Evolutionary conservation across 1,140 invertebrate species (phyloP), one percentile per base, ranked within the genome.

Genomic region (Prorops nasuta): DNA sequence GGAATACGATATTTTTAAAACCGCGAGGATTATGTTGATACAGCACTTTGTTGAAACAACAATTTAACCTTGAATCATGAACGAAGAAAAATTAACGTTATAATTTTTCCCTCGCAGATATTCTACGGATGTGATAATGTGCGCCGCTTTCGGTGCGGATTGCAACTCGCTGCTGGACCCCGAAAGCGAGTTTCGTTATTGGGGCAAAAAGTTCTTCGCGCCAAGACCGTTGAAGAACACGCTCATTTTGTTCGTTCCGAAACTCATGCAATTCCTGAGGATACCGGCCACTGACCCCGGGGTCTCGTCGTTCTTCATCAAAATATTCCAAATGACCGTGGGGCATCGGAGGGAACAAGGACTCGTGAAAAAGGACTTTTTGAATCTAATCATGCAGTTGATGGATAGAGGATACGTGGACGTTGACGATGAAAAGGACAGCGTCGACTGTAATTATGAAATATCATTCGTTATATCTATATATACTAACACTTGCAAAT

Each of bases 41-140:
- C 24, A 28, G 10, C 24, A 28, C 4, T 28, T 4, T 28, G 24
- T 28, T 28, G 24, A 6, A 28, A 10, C 4, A 4, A 28, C 24
- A 28, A 4, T 4, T 10, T 6, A 10, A 10, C 4, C 4, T 28
- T 28, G 24, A 6, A 28, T 28, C 24, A 10, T 28, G 24, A 10
- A 4, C 24, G 24, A 6, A 6, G 24, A 6, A 10, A 28, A 28
- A 28, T 4, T 28, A 28, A 6, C 4, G 10, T 28, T 28, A 28
- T 28, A 6, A 10, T 28, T 10, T 6, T 32, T 15, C 41, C 10
- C 15, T 42, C 28, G 31, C 19, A 67, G 74, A 15, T 84, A 77
- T 48, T 78, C 79, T 1, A 81, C 83, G 44, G 84, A 86, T 56
- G 74, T 81, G 0, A 84, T 85, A 22, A 79, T 78, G n/a, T 74